Base-by-base conservation (phyloP, 2,113 vertebrate genomes). In the Protomyctophum bolini region DNA sequence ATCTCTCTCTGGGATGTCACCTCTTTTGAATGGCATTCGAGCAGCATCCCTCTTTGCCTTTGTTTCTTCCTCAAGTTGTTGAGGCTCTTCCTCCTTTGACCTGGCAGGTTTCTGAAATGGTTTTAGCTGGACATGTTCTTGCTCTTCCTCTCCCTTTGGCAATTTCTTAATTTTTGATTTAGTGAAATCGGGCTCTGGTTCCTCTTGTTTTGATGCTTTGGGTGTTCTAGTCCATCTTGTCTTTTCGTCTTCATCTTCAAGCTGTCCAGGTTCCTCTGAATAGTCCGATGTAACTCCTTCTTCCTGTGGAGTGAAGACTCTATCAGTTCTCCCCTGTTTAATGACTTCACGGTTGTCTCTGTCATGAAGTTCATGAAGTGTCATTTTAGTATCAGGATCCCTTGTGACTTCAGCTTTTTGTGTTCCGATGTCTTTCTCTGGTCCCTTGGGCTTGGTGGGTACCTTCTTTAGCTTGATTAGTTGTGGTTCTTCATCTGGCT, bases 131-230 rank as follows among this genome's bases (percentile, higher is more conserved):
- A 92, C 85, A 8, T 11, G 61, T 71, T 89, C 88, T 58, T 70
- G 55, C 33, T 87, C 83, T 9, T 85, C 73, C 0, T 80, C 75
- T 61, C 73, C 73, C 69, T 83, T 86, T 67, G 85, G 75, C 10
- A 90, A 15, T 49, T 75, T 83, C 46, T 80, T 86, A 15, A 86
- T 80, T 83, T 86, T 92, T 73, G 87, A 90, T 41, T 77, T 84
- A 1, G 75, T 67, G 64, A 82, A 57, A 59, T 71, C 63, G 47
- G 80, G 71, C 54, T 88, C 80, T n/a, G 70, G 54, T 50, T 80
- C 82, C 50, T 80, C 64, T 6, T 81, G 65, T 58, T 80, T 74
- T 8, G 15, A 60, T 0, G 28, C 10, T 61, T 81, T 90, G 1
- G 75, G 69, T 33, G 71, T 80, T 80, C 87, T 86, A 52, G 58